Base-by-base conservation (phyloP, 2,888 invertebrate genomes). In the Hirtodrosophila cameraria region DNA sequence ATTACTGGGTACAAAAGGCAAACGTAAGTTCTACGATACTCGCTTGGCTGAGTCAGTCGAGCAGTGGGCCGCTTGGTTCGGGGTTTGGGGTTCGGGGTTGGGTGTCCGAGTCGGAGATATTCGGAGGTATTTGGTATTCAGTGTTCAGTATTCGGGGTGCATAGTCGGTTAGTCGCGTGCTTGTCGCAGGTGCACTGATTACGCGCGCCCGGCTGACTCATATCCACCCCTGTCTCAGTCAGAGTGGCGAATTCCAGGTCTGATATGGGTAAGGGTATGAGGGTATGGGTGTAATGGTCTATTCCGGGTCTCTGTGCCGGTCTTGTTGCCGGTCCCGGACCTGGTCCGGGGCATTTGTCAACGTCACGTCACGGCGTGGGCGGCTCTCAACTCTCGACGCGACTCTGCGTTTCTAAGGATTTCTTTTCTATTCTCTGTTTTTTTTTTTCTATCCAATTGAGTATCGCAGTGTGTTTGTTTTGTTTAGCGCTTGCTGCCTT, bases 341-440 rank as follows among this genome's bases (percentile, higher is more conserved):
- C 25, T 68, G 38, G 57, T 46, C 49, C 61, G 58, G 59, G 42
- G 73, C 80, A 82, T 80, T 80, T 80, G 82, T 80, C 80, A 80
- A 80, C 82, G 80, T 80, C 80, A 82, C 64, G 63, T 53, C 62
- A 62, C 41, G 46, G 52, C 52, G 69, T 59, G 73, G 73, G 73
- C 58, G 72, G 50, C 54, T 53, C 49, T 53, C 36, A 23, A 30
- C 64, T 42, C 48, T 57, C 27, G 15, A 36, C 48, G 31, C 36
- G 39, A 30, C 15, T 52, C 30, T 43, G 31, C 48, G 54, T 61
- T 68, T 68, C 65, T 49, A 75, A 73, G 73, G 73, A 75, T 72
- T 69, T 75, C 53, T 54, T 64, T 68, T 67, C 52, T 45, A 30
- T 67, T 57, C 31, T 39, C 52, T 57, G 50, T 52, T 62, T 67